Evolutionary conservation across 2,797 vertebrate species (phyloP).

Genomic region (Micropoecilia bifurca): DNA sequence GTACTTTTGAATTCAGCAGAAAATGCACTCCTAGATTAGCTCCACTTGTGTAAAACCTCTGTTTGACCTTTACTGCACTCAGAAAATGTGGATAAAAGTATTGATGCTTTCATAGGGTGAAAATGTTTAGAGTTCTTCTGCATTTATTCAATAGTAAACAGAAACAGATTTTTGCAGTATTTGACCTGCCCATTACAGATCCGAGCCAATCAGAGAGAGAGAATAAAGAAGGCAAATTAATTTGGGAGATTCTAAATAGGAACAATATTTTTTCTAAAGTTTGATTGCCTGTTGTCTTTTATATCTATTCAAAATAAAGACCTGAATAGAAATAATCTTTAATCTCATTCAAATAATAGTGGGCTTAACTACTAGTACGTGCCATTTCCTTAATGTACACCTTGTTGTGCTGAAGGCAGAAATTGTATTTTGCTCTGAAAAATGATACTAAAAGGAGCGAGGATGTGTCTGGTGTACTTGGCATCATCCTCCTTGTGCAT

Average conservation of each 20-base stretch:
- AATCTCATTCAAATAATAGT: background rate
- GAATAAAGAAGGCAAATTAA: background rate
- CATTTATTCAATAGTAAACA: background rate
- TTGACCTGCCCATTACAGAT: background rate
- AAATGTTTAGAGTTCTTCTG: background rate
- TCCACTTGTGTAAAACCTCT: background rate
- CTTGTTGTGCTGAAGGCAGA: background rate
- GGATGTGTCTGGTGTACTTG: background rate
- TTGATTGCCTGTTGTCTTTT: background rate
- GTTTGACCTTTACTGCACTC: no score
- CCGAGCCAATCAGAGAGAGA: background rate
- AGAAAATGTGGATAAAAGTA: background rate
- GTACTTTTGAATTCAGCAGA: background rate
- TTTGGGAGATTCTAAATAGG: no score
- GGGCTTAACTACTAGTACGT: background rate
- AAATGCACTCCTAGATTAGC: background rate
- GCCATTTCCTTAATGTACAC: background rate
- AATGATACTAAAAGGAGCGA: background rate
- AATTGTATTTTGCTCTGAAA: background rate
- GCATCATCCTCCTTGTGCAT: constrained; percentile 3
- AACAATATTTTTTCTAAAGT: no score
- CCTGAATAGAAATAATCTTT: background rate
- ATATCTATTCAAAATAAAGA: background rate
- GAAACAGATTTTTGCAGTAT: background rate
- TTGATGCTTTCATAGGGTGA: background rate